phyloP scores from a whole-genome alignment of 2,888 invertebrate genomes.

The Lasioglossum lativentre region DNA sequence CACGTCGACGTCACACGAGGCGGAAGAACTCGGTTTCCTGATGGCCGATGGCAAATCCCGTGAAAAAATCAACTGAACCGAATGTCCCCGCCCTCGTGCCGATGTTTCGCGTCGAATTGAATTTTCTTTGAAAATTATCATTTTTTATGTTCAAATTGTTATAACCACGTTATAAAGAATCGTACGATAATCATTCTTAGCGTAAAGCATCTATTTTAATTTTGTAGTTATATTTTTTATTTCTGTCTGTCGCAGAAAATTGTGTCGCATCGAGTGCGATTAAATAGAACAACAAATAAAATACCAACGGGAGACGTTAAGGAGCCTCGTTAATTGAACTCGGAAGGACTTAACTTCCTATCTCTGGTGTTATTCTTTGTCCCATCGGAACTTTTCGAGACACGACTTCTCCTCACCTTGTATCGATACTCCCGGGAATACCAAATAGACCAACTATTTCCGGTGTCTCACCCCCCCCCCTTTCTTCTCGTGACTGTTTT shows the following conservation, averaged over 20 bases:
- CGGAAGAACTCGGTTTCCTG: conserved; percentile 62
- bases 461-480: not conserved
- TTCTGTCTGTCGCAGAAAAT: not conserved
- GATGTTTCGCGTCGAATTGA: not conserved
- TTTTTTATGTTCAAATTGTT: not conserved
- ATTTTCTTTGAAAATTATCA: not conserved
- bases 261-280: not conserved
- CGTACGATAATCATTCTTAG: not conserved
- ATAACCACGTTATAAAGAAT: not conserved
- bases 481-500: conserved; percentile 22
- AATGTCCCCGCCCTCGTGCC: not conserved
- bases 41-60: conserved; percentile 32
- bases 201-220: not conserved
- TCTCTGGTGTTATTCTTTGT: conserved; percentile 37
- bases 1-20: conserved; percentile 73
- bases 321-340: conserved; percentile 37
- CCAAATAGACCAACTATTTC: not conserved
- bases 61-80: conserved; percentile 5
- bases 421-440: not conserved
- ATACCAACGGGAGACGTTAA: not conserved
- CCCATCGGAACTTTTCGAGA: conserved; percentile 45
- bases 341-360: not conserved
- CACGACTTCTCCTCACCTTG: conserved; percentile 1
- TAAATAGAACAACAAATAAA: not conserved
- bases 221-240: not conserved